phyloP scores from a whole-genome alignment of 1,140 invertebrate genomes.

The Trichoplusia ni region DNA sequence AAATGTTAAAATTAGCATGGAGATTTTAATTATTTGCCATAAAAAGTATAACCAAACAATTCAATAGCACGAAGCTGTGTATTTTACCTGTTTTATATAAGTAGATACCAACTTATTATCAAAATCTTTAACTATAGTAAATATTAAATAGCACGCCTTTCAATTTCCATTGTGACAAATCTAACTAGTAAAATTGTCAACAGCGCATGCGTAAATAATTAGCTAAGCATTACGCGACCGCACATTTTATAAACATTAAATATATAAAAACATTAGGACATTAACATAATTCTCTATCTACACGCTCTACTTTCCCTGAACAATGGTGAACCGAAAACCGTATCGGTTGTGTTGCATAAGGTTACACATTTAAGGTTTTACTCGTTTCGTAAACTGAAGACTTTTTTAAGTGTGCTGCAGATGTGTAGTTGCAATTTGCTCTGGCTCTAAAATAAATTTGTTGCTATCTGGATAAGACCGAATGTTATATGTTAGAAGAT shows the following conservation, averaged over 20 bases:
- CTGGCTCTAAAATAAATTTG: no score
- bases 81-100: no score
- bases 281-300: slow-evolving; percentile 54
- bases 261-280: slow-evolving; percentile 42
- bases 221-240: not conserved
- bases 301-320: slow-evolving; percentile 53
- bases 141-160: not conserved
- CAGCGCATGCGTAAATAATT: slow-evolving; percentile 1
- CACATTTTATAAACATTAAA: slow-evolving; percentile 13
- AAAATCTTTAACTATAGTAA: no score
- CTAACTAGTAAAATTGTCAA: not conserved
- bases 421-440: no score
- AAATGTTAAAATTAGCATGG: no score
- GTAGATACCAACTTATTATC: no score
- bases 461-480: no score
- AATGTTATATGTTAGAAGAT: no score
- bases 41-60: no score
- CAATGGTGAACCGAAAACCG: slow-evolving; percentile 45
- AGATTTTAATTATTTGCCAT: not conserved
- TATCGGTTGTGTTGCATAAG: slow-evolving; percentile 39
- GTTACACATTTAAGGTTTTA: slow-evolving; percentile 19
- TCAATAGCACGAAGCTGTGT: no score
- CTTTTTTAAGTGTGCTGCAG: no score
- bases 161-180: not conserved
- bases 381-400: no score